phyloP scores from a whole-genome alignment of 1,140 invertebrate species.

The Homalodisca vitripennis region DNA sequence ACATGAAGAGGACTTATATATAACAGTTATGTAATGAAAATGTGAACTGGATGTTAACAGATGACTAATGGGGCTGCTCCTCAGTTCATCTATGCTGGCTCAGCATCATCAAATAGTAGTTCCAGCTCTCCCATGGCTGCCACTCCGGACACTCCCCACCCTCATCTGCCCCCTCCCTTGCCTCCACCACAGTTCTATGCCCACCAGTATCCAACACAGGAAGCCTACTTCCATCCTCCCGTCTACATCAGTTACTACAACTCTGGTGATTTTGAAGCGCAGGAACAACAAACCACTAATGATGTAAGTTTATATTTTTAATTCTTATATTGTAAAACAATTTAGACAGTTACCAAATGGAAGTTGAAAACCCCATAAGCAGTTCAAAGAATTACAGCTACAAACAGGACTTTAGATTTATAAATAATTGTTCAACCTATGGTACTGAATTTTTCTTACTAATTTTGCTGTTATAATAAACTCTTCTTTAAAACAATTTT shows the following conservation, averaged over 20 bases:
- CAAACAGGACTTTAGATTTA: too few relatives aligned
- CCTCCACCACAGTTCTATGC: not conserved
- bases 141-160: not conserved
- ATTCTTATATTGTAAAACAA: too few relatives aligned
- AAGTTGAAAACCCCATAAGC: too few relatives aligned
- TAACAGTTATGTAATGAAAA: too few relatives aligned
- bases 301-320: slow-evolving; percentile 11
- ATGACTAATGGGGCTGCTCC: not conserved
- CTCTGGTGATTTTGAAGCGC: not conserved
- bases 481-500: too few relatives aligned
- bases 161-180: not conserved
- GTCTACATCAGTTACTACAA: not conserved
- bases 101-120: not conserved
- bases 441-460: too few relatives aligned
- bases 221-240: not conserved
- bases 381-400: too few relatives aligned
- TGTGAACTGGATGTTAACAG: not conserved
- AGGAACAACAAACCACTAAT: slow-evolving; percentile 4
- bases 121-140: not conserved
- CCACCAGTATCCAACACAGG: not conserved
- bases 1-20: too few relatives aligned
- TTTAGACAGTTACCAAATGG: too few relatives aligned
- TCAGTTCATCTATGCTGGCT: slow-evolving; percentile 1
- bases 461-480: too few relatives aligned
- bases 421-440: too few relatives aligned